A percentile compares a stretch with the other conserved stretches of the same genome.
These are phyloP conservation scores for Bradynema listronoti DNA, from an alignment of 1,140 invertebrate species.

Conservation along the genomic window DNA sequence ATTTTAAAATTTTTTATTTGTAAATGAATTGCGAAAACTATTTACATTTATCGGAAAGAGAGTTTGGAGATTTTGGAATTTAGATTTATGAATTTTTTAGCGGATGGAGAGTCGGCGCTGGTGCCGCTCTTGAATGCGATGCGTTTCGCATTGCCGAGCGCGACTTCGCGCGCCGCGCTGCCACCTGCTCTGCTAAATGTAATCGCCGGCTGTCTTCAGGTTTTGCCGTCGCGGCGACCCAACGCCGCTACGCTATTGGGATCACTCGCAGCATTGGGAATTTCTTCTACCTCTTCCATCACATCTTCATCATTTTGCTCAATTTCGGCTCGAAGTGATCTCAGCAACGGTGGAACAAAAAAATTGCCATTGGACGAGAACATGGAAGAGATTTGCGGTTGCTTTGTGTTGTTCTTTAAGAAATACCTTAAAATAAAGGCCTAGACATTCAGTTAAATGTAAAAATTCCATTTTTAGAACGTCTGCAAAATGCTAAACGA, in stretches of 20 bases:
- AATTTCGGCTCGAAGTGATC: no score
- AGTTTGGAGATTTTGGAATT: not conserved
- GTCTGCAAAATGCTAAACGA: no score
- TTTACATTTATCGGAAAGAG: no score
- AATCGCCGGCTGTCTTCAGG: constrained; percentile 21
- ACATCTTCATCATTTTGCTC: no score
- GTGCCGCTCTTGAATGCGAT: constrained; percentile 25
- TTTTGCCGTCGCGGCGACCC: constrained; percentile 31
- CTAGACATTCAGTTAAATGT: no score
- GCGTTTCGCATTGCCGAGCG: constrained; percentile 5
- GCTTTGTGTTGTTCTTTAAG: not conserved
- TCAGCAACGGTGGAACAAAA: not conserved
- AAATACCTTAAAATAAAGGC: no score
- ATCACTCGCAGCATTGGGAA: not conserved
- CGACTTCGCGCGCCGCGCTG: not conserved
- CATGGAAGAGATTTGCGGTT: constrained; percentile 23
- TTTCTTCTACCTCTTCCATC: no score
- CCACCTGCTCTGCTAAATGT: constrained; percentile 5
- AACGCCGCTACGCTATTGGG: constrained; percentile 3
- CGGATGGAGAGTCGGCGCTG: constrained; percentile 25
- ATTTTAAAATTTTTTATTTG: not conserved
- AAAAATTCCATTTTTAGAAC: constrained; percentile 14
- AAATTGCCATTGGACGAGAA: constrained; percentile 5
- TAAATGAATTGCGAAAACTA: no score
- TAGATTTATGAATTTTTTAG: constrained; percentile 14